phyloP scores from a whole-genome alignment of 2,888 invertebrate genomes.

The Drosophila neotestacea region DNA sequence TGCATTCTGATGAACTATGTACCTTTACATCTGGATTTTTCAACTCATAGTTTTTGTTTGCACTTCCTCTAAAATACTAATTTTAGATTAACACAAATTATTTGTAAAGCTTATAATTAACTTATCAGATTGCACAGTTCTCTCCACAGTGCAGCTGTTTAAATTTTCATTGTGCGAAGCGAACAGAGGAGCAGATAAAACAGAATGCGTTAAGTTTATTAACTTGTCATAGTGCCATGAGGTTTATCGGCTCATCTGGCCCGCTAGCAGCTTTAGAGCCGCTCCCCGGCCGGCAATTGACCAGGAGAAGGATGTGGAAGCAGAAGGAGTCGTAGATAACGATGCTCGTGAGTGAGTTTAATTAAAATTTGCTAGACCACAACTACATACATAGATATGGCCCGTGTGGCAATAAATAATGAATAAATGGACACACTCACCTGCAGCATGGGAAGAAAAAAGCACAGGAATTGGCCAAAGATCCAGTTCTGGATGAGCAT shows the following conservation, averaged over 20 bases:
- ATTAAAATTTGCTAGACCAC: constrained; percentile 35
- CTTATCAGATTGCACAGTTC: not conserved
- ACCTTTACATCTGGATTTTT: too few relatives aligned
- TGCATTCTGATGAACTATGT: too few relatives aligned
- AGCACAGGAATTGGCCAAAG: constrained; percentile 90
- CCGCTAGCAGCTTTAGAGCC: constrained; percentile 36
- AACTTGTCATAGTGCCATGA: constrained; percentile 54
- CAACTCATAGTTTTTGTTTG: too few relatives aligned
- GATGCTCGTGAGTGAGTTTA: constrained; percentile 51
- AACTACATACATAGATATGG: not conserved
- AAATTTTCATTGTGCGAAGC: constrained; percentile 17
- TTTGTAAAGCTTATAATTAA: not conserved
- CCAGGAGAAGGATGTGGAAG: not conserved
- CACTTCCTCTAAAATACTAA: too few relatives aligned
- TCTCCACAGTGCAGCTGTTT: not conserved
- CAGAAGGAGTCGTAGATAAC: constrained; percentile 25
- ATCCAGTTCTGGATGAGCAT: constrained; percentile 90
- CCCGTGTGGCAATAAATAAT: constrained; percentile 21
- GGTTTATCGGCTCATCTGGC: constrained; percentile 50
- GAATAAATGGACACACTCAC: constrained; percentile 83
- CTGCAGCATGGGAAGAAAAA: constrained; percentile 90
- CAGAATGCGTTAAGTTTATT: constrained; percentile 54
- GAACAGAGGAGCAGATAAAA: constrained; percentile 29
- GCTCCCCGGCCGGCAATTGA: constrained; percentile 12
- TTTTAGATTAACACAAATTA: too few relatives aligned